These are phyloP conservation scores for Cheilosia grossa DNA, from an alignment of 2,888 invertebrate species.

Conservation along the genomic window DNA sequence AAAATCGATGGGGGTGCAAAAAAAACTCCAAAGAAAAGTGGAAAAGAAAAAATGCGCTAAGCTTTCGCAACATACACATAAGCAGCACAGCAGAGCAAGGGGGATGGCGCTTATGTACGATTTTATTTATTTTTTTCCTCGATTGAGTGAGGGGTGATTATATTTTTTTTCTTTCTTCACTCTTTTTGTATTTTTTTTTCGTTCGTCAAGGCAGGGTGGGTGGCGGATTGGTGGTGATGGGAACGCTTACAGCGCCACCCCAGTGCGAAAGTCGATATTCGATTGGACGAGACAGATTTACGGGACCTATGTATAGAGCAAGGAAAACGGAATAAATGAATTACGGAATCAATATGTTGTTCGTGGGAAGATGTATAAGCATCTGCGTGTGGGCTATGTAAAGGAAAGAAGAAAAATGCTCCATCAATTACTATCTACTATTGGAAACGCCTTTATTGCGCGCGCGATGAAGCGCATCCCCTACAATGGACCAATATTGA, in stretches of 20 bases:
- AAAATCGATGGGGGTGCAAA: conserved; percentile 81
- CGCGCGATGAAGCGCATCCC: conserved; percentile 75
- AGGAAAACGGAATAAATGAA: conserved; percentile 60
- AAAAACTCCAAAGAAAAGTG: conserved; percentile 60
- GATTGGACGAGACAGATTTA: conserved; percentile 75
- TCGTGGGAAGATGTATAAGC: conserved; percentile 24
- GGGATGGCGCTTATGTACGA: conserved; percentile 73
- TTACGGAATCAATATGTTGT: conserved; percentile 72
- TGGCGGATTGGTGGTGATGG: conserved; percentile 54
- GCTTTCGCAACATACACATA: conserved; percentile 56
- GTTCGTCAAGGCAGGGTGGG: conserved; percentile 39
- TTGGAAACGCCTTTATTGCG: conserved; percentile 76
- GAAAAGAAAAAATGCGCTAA: conserved; percentile 68
- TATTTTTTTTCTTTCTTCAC: conserved; percentile 46
- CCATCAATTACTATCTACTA: conserved; percentile 74
- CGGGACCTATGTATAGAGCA: conserved; percentile 50
- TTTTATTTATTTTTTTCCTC: conserved; percentile 44
- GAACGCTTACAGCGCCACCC: conserved; percentile 65
- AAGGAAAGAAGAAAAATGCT: conserved; percentile 46
- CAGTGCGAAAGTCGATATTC: conserved; percentile 74
- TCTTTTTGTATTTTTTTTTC: conserved; percentile 61
- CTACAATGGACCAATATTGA: conserved; percentile 74
- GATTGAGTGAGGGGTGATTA: conserved; percentile 72
- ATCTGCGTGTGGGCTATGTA: conserved; percentile 2
- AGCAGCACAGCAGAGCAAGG: conserved; percentile 56